These are phyloP conservation scores for Albula goreensis DNA, from an alignment of 2,113 vertebrate genomes.

Conservation along the genomic window DNA sequence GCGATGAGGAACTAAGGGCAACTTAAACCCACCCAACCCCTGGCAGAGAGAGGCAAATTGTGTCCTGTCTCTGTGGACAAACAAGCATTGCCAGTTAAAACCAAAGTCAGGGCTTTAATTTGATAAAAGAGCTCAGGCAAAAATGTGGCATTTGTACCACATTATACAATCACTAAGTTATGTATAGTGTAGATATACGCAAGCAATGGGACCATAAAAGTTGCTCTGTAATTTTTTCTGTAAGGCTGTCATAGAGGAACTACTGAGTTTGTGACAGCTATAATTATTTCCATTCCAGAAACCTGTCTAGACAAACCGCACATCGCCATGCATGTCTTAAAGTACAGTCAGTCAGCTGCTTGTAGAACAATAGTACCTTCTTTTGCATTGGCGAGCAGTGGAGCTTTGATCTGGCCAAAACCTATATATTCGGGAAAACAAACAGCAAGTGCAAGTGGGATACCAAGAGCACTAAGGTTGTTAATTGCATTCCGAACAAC, in stretches of 20 bases:
- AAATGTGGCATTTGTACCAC: background rate
- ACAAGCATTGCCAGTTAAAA: background rate
- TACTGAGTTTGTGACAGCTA: no score
- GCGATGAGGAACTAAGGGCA: no score
- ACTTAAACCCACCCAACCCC: background rate
- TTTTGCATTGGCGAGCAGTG: background rate
- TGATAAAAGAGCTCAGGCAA: background rate
- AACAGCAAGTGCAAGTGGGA: background rate
- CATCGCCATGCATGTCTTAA: background rate
- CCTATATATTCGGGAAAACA: background rate
- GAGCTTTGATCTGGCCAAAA: background rate
- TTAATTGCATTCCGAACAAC: conserved; percentile 8
- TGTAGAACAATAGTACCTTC: background rate
- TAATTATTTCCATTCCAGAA: no score
- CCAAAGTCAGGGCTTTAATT: background rate
- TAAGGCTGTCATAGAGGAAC: no score
- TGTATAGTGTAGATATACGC: no score
- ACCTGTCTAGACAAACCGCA: no score
- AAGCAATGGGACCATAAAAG: no score
- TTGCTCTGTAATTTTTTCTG: no score
- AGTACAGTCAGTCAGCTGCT: background rate
- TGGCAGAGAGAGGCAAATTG: background rate
- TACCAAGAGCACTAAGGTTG: background rate
- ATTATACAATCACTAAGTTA: background rate
- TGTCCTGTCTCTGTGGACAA: background rate